These are phyloP conservation scores for Heterotis niloticus DNA, from an alignment of 2,113 vertebrate genomes.

Conservation along the genomic window DNA sequence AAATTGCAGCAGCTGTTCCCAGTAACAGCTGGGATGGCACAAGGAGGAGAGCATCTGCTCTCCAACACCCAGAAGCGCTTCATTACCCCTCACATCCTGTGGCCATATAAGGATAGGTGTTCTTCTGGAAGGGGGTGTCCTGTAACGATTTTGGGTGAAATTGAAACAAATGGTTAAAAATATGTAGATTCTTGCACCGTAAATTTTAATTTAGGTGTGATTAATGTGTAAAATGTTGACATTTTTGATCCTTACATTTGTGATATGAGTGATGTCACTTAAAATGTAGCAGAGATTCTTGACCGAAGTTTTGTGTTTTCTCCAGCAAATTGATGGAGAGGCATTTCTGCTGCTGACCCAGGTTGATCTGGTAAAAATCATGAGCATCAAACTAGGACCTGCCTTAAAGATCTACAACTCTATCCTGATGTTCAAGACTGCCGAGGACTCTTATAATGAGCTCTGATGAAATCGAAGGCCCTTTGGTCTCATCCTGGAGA, in stretches of 20 bases:
- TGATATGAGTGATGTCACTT: background rate
- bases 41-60: background rate
- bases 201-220: background rate
- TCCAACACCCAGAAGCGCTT: background rate
- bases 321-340: conserved; percentile 82
- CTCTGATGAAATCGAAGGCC: conserved; percentile 56
- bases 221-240: background rate
- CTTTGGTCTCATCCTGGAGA: conserved; percentile 27
- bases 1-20: conserved; percentile 7
- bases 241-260: background rate
- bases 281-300: no score
- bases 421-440: conserved; percentile 83
- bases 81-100: background rate
- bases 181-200: no score
- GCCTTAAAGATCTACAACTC: conserved; percentile 86
- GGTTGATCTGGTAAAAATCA: conserved; percentile 82
- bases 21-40: background rate
- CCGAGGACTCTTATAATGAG: conserved; percentile 79
- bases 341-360: conserved; percentile 83
- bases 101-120: conserved; percentile 2
- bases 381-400: conserved; percentile 83
- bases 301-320: background rate
- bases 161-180: background rate
- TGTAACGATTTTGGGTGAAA: background rate
- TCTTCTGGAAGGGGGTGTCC: background rate